Evolutionary conservation across 2,797 vertebrate genomes (phyloP).

Genomic region (Cossypha dichroa): DNA sequence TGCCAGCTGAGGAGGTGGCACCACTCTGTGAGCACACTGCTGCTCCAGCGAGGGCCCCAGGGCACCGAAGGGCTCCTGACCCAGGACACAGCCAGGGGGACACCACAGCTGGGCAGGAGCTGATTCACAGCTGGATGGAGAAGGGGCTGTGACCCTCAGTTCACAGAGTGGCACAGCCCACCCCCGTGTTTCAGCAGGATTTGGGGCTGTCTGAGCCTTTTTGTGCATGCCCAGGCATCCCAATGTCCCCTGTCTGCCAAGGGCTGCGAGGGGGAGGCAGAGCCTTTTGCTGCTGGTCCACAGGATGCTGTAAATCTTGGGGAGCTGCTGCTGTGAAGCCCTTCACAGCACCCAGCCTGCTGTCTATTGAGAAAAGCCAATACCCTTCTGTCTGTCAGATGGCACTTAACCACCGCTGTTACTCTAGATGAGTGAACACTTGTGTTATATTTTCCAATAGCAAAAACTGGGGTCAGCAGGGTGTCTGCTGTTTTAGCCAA

Average conservation of each 20-base stretch:
- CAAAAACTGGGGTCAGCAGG: slow-evolving; percentile 88
- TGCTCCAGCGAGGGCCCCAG: accelerated
- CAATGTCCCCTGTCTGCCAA: not conserved
- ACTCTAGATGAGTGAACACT: slow-evolving; percentile 91
- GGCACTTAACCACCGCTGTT: slow-evolving; percentile 87
- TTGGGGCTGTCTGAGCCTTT: not conserved
- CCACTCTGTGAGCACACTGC: accelerated
- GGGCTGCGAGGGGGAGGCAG: not conserved
- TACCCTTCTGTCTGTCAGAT: slow-evolving; percentile 92
- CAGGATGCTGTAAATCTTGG: slow-evolving; percentile 68
- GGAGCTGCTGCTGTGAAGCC: slow-evolving; percentile 64
- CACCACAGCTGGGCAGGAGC: not conserved
- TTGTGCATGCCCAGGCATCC: not conserved
- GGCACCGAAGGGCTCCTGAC: not conserved
- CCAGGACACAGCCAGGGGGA: accelerated
- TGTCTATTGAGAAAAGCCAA: slow-evolving; percentile 84
- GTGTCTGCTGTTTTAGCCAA: slow-evolving; percentile 89
- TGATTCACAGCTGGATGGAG: not conserved
- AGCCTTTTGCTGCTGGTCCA: slow-evolving; percentile 3
- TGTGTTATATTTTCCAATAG: slow-evolving; percentile 98
- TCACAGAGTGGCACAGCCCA: not conserved
- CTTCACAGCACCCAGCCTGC: slow-evolving; percentile 72
- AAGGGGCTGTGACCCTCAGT: not conserved
- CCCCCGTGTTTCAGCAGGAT: not conserved
- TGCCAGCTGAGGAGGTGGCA: not conserved